These are phyloP conservation scores for Trochalopteron elliotii DNA, from an alignment of 2,113 vertebrate species.

Conservation along the genomic window DNA sequence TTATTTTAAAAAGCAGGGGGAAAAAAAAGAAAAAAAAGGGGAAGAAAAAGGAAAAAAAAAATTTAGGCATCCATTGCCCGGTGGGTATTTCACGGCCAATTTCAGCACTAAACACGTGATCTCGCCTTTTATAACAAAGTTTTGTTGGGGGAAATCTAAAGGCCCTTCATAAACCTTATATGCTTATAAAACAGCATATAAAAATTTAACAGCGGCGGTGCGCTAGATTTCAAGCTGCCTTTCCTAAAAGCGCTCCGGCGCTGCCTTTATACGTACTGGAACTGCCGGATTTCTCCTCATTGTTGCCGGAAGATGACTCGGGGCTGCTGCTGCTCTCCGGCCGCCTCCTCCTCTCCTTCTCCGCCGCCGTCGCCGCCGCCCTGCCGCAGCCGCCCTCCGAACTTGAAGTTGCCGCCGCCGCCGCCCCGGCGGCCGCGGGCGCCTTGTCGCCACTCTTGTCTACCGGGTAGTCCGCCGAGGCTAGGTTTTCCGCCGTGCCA, in stretches of 20 bases:
- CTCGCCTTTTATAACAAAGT: constrained; percentile 96
- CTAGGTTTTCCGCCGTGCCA: constrained; percentile 82
- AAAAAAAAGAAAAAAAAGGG: background rate
- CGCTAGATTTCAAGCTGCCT: constrained; percentile 84
- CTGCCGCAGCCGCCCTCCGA: constrained; percentile 82
- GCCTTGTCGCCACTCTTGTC: constrained; percentile 82
- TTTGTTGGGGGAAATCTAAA: constrained; percentile 97
- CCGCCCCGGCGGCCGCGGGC: constrained; percentile 77
- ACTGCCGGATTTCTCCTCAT: constrained; percentile 92
- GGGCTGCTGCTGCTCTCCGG: constrained; percentile 91
- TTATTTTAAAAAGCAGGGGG: background rate
- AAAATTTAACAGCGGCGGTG: constrained; percentile 95
- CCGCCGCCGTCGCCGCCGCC: constrained; percentile 74
- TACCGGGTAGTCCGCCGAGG: constrained; percentile 78
- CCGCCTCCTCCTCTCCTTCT: constrained; percentile 79
- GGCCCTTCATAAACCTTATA: constrained; percentile 98
- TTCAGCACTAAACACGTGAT: constrained; percentile 99
- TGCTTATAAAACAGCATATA: constrained; percentile 99
- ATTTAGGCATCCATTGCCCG: constrained; percentile 78
- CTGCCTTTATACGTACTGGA: constrained; percentile 94
- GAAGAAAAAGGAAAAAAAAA: background rate
- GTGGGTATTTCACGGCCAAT: constrained; percentile 97
- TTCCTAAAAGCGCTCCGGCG: constrained; percentile 81
- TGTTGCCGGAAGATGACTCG: constrained; percentile 93
- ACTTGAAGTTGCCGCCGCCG: constrained; percentile 81